Percentiles rank a stretch among this genome's conserved stretches.
Conservation (phyloP, 2,113 vertebrate genomes). For the Hippopotamus amphibius region DNA sequence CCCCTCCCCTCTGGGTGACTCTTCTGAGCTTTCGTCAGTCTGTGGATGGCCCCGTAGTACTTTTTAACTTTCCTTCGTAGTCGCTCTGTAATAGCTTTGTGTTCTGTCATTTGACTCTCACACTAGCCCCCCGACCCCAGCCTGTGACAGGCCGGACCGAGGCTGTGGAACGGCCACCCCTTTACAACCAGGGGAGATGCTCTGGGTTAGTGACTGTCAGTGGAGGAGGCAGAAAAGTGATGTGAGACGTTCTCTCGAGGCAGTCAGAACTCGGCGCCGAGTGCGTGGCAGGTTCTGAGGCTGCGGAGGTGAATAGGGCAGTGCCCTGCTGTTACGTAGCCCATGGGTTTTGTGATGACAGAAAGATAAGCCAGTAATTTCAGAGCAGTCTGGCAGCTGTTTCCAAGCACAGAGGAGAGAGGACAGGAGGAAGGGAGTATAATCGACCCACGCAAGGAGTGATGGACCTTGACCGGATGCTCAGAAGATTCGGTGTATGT, state of each 20-base stretch:
- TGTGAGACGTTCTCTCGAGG: background rate
- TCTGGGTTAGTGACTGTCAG: background rate
- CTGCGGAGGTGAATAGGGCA: background rate
- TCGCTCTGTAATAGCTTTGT: rapidly evolving
- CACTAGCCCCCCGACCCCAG: background rate
- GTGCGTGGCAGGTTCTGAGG: background rate
- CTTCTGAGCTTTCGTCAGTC: background rate
- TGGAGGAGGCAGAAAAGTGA: background rate
- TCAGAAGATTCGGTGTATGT: background rate
- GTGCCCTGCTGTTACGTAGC: background rate
- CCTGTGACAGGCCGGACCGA: background rate
- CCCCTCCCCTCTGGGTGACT: background rate
- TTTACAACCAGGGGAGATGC: background rate
- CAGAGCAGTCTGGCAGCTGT: background rate
- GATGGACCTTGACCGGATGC: background rate
- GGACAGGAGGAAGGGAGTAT: background rate
- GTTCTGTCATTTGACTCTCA: background rate
- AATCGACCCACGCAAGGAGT: background rate
- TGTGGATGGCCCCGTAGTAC: background rate
- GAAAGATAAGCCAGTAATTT: background rate
- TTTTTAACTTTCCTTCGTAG: background rate
- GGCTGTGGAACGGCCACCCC: too few species aligned
- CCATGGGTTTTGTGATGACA: background rate
- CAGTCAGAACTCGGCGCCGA: too few species aligned
- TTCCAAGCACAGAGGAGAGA: background rate